These are phyloP conservation scores for Strigamia maritima DNA, from an alignment of 2,888 invertebrate species.

Conservation along the genomic window DNA sequence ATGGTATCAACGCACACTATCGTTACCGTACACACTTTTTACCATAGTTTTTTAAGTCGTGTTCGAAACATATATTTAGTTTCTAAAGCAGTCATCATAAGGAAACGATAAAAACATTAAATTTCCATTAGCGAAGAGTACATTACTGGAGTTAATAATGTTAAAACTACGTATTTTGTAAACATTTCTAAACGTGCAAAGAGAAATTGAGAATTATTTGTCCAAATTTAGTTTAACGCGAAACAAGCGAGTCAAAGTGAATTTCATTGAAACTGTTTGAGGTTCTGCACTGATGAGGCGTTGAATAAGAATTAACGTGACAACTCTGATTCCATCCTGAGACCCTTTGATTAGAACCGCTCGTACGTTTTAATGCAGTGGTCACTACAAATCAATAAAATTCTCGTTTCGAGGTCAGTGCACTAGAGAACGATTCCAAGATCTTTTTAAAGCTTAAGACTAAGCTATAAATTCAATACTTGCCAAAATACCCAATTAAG, in stretches of 20 bases:
- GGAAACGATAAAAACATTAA: neutral
- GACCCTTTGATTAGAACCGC: conserved; percentile 32
- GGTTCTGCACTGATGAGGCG: conserved; percentile 27
- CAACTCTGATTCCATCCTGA: conserved; percentile 34
- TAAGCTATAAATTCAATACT: conserved; percentile 7
- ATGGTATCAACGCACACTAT: neutral
- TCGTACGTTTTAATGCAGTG: conserved; percentile 32
- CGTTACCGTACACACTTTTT: neutral
- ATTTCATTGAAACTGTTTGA: conserved; percentile 29
- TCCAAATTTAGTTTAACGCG: conserved; percentile 10
- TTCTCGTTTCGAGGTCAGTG: conserved; percentile 30
- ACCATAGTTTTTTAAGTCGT: neutral
- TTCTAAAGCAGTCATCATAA: neutral
- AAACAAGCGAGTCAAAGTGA: neutral
- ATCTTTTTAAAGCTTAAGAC: conserved; percentile 32
- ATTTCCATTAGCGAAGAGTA: neutral
- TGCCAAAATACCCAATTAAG: conserved; percentile 26
- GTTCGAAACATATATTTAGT: neutral
- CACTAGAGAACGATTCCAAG: conserved; percentile 22
- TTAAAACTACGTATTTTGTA: too few relatives aligned
- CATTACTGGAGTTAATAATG: neutral
- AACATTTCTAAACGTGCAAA: neutral
- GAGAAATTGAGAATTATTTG: neutral
- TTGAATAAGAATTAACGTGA: conserved; percentile 34
- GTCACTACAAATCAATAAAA: conserved; percentile 34